These are phyloP conservation scores for Andrena chrysosceles DNA, from an alignment of 2,888 invertebrate species.

Conservation along the genomic window DNA sequence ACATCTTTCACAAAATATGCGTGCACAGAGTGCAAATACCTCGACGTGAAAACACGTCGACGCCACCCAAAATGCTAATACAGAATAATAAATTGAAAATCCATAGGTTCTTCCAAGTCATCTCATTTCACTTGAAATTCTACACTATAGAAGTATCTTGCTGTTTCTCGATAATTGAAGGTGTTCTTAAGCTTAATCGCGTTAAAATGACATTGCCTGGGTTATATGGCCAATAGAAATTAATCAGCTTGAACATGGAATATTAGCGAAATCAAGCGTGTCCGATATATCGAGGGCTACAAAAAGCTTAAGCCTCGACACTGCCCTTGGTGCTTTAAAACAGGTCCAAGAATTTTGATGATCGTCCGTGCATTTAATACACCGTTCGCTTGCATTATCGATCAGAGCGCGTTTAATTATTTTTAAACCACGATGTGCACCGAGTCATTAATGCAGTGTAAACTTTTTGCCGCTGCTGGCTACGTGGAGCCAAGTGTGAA, in stretches of 20 bases:
- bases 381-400: conserved; percentile 42
- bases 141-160: too few relatives aligned
- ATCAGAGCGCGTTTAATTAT: conserved; percentile 51
- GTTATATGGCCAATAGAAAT: conserved; percentile 9
- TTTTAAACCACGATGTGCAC: conserved; percentile 53
- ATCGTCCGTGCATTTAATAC: conserved; percentile 41
- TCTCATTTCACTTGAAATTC: too few relatives aligned
- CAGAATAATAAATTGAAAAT: too few relatives aligned
- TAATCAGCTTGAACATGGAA: conserved; percentile 26
- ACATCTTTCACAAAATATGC: too few relatives aligned
- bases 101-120: too few relatives aligned
- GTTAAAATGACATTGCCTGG: conserved; percentile 10
- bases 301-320: conserved; percentile 18
- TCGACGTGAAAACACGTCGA: too few relatives aligned
- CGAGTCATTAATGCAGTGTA: conserved; percentile 53
- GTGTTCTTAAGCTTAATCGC: conserved; percentile 2
- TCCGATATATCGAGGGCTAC: conserved; percentile 9
- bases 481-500: conserved; percentile 47
- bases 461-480: conserved; percentile 48
- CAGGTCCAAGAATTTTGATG: conserved; percentile 49
- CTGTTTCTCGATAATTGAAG: too few relatives aligned
- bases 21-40: too few relatives aligned
- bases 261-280: conserved; percentile 51
- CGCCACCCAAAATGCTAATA: too few relatives aligned
- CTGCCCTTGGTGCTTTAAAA: conserved; percentile 25